Conservation (phyloP, 2,113 vertebrate genomes). For the Takifugu bimaculatus region DNA sequence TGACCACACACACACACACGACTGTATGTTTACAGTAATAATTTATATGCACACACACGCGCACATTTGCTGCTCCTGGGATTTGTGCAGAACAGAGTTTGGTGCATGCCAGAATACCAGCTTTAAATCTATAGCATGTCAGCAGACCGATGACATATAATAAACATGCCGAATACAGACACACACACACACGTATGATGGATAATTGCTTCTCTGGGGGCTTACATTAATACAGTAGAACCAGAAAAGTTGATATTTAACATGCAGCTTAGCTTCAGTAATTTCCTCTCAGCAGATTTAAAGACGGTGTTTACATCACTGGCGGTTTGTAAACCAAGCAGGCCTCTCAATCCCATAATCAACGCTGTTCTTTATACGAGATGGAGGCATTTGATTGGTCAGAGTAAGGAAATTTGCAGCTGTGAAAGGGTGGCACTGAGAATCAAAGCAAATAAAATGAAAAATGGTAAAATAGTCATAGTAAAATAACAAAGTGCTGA, state of each 20-base stretch:
- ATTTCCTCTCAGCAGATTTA: too few relatives aligned
- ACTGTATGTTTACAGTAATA: slow-evolving; percentile 23
- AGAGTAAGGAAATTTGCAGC: too few relatives aligned
- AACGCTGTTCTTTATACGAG: neutral
- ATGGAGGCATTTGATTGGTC: neutral
- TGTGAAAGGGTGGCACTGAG: too few relatives aligned
- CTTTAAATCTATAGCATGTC: slow-evolving; percentile 38
- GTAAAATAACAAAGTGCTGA: too few relatives aligned
- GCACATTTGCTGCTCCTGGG: slow-evolving; percentile 34
- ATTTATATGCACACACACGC: slow-evolving; percentile 17
- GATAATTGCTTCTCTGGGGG: slow-evolving; percentile 12
- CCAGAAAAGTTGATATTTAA: too few relatives aligned
- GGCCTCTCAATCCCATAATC: neutral
- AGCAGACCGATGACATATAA: slow-evolving; percentile 43
- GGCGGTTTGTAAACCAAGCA: too few relatives aligned
- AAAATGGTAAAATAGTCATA: too few relatives aligned
- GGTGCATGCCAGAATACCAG: slow-evolving; percentile 38
- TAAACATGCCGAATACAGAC: slow-evolving; percentile 25
- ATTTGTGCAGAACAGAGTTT: slow-evolving; percentile 43
- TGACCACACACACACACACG: slow-evolving; percentile 28
- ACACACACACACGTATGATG: slow-evolving; percentile 10
- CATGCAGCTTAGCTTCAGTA: too few relatives aligned
- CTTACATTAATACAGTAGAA: too few relatives aligned
- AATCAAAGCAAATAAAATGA: too few relatives aligned
- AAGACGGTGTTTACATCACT: too few relatives aligned